A percentile compares a stretch with the other conserved stretches of the same genome.
phyloP scores from a whole-genome alignment of 2,888 invertebrate genomes.

The Habroteleia sp. region DNA sequence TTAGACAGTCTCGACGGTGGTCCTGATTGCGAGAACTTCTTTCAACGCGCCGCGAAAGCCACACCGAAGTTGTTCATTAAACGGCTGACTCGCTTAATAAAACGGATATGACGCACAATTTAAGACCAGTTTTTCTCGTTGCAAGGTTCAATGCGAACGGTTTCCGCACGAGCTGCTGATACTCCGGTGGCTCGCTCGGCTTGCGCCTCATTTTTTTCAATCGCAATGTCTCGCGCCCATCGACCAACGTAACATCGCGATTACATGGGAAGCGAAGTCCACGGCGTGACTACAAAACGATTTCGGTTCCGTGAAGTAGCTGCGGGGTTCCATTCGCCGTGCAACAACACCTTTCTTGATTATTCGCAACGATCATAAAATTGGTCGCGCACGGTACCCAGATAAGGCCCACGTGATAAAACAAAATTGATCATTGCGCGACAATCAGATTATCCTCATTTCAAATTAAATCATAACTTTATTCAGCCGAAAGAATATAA shows the following conservation, averaged over 20 bases:
- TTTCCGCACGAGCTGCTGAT: conserved; percentile 71
- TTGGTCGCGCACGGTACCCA: conserved; percentile 42
- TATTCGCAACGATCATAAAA: conserved; percentile 41
- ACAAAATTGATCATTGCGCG: conserved; percentile 28
- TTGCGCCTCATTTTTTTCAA: conserved; percentile 54
- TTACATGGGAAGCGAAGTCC: conserved; percentile 72
- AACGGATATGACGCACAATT: conserved; percentile 70
- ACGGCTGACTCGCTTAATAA: conserved; percentile 61
- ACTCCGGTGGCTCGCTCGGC: conserved; percentile 66
- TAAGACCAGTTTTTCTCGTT: conserved; percentile 68
- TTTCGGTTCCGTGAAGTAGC: conserved; percentile 35
- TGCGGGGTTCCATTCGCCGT: conserved; percentile 13
- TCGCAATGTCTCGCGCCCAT: conserved; percentile 59
- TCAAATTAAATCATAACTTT: conserved; percentile 48
- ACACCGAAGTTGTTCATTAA: conserved; percentile 53
- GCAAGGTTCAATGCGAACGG: conserved; percentile 44
- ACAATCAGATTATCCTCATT: conserved; percentile 36
- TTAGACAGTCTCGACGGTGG: conserved; percentile 34
- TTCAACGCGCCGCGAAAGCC: conserved; percentile 22
- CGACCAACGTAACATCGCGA: conserved; percentile 73
- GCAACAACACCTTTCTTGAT: conserved; percentile 36
- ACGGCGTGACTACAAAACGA: conserved; percentile 44
- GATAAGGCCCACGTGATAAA: conserved; percentile 38
- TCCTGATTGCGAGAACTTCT: conserved; percentile 15
- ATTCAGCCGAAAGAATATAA: conserved; percentile 8